Base-by-base conservation (phyloP, 2,888 invertebrate species). In the Caenorhabditis sp. region DNA sequence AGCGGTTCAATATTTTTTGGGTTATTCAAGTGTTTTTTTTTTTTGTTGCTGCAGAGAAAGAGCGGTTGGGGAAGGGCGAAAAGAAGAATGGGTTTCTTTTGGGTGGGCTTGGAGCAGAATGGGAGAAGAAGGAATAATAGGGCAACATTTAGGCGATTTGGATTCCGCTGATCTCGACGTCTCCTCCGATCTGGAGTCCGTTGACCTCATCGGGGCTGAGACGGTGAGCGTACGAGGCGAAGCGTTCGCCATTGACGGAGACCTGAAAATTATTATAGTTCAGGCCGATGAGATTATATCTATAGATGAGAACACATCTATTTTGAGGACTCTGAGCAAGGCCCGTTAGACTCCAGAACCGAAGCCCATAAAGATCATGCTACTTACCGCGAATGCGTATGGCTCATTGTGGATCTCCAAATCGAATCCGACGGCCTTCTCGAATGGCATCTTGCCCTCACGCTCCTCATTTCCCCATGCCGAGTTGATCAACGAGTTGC, bases 171-270 rank as follows among this genome's bases (percentile, higher is more conserved):
- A 92, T 85, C 81, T 92, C 91, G 76, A 91, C 89, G 80, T 92
- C 92, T 69, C 89, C 91, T 59, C 89, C 90, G 80, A 91, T 92
- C 80, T 91, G 91, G 22, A 91, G 88, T 38, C 91, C 92, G 74
- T 89, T 90, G 76, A 92, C 80, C 74, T 90, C 90, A 61, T 91
- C 89, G n/a, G 92, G 92, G 44, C 90, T 90, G 35, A 90, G 84
- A 69, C 92, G 89, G 81, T 93, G 92, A 31, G 91, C 91, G 81
- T 89, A 93, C 44, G 92, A 90, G 61, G 89, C 89, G 88, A 90
- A 92, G 28, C 92, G 92, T 68, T 91, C 90, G 54, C 92, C 92
- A 85, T 92, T 92, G 38, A 92, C 85, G 72, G 85, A 85, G 82
- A 93, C 88, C 92, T 93, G 83, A 41, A 89, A 64, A 14, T 8